Evolutionary conservation across 2,113 vertebrate genomes (phyloP).

Genomic region (Gallinago jamesoni): DNA sequence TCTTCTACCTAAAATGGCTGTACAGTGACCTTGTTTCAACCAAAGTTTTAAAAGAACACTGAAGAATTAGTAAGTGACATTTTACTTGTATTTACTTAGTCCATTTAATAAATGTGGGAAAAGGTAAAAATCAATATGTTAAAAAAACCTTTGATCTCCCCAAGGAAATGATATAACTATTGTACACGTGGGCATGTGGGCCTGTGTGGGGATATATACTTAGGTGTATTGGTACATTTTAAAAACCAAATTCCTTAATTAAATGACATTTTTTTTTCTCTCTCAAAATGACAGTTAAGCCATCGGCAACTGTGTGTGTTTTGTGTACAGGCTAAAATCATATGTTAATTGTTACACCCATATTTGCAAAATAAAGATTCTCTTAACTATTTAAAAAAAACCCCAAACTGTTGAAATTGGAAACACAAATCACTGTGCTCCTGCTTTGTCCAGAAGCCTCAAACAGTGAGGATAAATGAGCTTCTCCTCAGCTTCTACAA

Average conservation of each 20-base stretch:
- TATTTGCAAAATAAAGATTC: background rate
- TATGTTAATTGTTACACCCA: background rate
- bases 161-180: background rate
- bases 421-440: background rate
- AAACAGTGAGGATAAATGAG: background rate
- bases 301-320: background rate
- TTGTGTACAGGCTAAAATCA: background rate
- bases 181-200: accelerated
- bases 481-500: background rate
- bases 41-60: background rate
- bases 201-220: background rate
- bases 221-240: background rate
- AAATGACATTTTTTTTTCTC: background rate
- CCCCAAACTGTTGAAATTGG: background rate
- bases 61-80: background rate
- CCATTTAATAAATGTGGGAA: background rate
- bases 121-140: background rate
- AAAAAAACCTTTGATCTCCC: background rate
- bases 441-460: background rate
- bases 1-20: background rate
- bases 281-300: background rate
- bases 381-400: background rate
- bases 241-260: background rate
- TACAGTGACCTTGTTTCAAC: background rate
- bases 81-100: background rate